Conservation (phyloP, 2,888 invertebrate species). For the Theristus sp. region DNA sequence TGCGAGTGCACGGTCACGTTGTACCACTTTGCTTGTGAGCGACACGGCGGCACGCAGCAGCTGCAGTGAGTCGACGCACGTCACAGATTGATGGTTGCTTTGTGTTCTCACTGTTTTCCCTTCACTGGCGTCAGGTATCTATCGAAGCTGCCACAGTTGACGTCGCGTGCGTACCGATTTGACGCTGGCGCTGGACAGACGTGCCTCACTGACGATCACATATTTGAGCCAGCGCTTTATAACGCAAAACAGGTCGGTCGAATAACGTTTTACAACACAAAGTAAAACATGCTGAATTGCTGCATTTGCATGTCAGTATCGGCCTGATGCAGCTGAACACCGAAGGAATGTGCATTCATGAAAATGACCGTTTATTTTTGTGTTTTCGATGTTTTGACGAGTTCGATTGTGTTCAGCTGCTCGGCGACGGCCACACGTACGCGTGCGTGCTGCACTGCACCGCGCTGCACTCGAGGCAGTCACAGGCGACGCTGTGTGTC, state of each 20-base stretch:
- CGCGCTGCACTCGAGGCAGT: neutral
- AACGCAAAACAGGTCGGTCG: slow-evolving; percentile 30
- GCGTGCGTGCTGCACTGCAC: neutral
- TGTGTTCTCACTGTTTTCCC: neutral
- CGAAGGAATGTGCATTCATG: no score
- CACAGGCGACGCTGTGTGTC: slow-evolving; percentile 64
- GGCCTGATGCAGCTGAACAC: no score
- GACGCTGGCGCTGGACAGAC: slow-evolving; percentile 83
- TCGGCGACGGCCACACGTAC: neutral
- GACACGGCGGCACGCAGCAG: no score
- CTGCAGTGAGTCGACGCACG: no score
- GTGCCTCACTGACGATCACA: slow-evolving; percentile 69
- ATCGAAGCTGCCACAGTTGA: neutral
- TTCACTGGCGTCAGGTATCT: neutral
- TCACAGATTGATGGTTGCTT: no score
- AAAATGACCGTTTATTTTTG: no score
- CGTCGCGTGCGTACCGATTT: slow-evolving; percentile 57
- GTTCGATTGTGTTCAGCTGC: neutral
- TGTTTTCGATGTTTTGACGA: no score
- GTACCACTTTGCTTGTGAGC: slow-evolving; percentile 83
- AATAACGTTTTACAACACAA: neutral
- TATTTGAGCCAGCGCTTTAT: slow-evolving; percentile 68
- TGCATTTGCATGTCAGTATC: no score
- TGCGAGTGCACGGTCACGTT: slow-evolving; percentile 79
- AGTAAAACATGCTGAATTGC: neutral